phyloP scores from a whole-genome alignment of 2,888 invertebrate species.

The Empis livida region DNA sequence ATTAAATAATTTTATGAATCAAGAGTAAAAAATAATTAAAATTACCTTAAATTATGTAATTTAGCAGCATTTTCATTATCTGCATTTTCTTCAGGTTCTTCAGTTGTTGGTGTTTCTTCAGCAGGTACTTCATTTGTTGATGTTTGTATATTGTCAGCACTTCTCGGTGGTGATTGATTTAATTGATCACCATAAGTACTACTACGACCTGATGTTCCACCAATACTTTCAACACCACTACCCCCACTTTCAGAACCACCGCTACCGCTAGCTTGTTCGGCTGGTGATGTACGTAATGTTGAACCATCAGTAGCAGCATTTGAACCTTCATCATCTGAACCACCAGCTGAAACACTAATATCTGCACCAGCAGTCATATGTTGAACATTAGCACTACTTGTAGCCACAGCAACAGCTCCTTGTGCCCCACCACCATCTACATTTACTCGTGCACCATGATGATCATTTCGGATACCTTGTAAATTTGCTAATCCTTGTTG shows the following conservation, averaged over 20 bases:
- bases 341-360: constrained; percentile 53
- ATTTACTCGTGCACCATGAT: constrained; percentile 10
- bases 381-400: neutral
- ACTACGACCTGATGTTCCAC: constrained; percentile 88
- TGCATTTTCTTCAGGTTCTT: constrained; percentile 23
- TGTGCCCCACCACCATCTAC: constrained; percentile 7
- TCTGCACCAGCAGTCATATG: constrained; percentile 6
- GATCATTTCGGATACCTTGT: constrained; percentile 27
- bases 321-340: constrained; percentile 70
- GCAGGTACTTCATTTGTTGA: constrained; percentile 13
- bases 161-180: constrained; percentile 30
- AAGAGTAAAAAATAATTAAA: neutral
- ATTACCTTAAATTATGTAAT: constrained; percentile 30
- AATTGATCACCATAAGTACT: constrained; percentile 70
- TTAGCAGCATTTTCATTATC: constrained; percentile 32
- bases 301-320: constrained; percentile 92
- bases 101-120: constrained; percentile 21
- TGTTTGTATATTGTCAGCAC: constrained; percentile 13
- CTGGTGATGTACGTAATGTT: constrained; percentile 73
- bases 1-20: neutral
- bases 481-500: constrained; percentile 36
- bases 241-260: constrained; percentile 82
- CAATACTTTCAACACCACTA: constrained; percentile 83
- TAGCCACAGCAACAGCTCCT: constrained; percentile 8
- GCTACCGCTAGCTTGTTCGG: constrained; percentile 56